These are phyloP conservation scores for Acropternis orthonyx DNA, from an alignment of 2,797 vertebrate genomes.

Conservation along the genomic window DNA sequence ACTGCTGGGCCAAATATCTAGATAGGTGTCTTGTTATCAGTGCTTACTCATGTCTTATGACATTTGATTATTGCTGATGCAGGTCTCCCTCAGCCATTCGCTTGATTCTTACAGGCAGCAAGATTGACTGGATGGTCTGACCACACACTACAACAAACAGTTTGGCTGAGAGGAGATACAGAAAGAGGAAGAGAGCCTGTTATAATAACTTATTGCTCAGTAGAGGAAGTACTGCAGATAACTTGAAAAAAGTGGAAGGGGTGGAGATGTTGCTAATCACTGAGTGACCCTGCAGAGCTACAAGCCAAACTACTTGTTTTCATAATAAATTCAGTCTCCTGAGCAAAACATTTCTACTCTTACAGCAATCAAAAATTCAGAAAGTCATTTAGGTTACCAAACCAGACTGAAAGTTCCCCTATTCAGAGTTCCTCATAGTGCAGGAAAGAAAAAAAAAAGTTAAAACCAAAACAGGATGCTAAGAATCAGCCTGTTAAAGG, in stretches of 20 bases:
- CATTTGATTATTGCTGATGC: background rate
- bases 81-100: background rate
- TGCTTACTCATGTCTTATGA: background rate
- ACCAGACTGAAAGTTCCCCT: conserved; percentile 67
- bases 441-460: conserved; percentile 25
- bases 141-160: background rate
- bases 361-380: conserved; percentile 58
- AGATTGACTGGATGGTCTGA: background rate
- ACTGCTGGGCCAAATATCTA: background rate
- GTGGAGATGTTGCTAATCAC: background rate
- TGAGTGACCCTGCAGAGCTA: background rate
- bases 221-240: conserved; percentile 55
- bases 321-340: conserved; percentile 54
- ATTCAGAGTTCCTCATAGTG: conserved; percentile 75
- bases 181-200: conserved; percentile 47
- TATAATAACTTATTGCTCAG: conserved; percentile 10
- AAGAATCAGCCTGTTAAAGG: conserved; percentile 53
- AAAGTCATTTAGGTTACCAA: conserved; percentile 65
- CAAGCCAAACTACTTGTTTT: conserved; percentile 19
- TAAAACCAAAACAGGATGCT: conserved; percentile 67
- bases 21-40: background rate
- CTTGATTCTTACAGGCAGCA: background rate
- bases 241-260: conserved; percentile 33
- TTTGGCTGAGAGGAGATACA: background rate
- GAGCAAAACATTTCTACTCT: conserved; percentile 49